Evolutionary conservation across 2,797 vertebrate species (phyloP), one percentile per base, ranked within the genome.

Genomic region (Centropyge bicolor): DNA sequence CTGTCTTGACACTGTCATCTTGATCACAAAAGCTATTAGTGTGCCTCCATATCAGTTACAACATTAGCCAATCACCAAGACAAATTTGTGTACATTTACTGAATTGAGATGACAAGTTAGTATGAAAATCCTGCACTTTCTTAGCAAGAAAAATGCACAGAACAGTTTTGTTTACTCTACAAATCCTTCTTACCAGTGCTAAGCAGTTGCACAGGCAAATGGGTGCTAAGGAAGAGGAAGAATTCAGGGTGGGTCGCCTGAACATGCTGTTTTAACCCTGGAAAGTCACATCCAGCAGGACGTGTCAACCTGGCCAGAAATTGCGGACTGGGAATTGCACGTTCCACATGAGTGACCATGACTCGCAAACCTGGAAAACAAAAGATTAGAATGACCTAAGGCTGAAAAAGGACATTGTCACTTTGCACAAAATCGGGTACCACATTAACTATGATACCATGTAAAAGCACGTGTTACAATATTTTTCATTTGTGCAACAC

Each of bases 201-300:
- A 40, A 97, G 88, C 24, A 89, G 79, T 7, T 54, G 63, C 17
- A 94, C 90, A 1, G 95, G 94, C 22, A 97, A 83, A 22, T 81
- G 49, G 2, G 96, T 96, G 86, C 94, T 96, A 62, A 98, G 90
- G 74, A 95, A 93, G 13, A 97, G 89, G 60, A 75, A 84, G 89
- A 96, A 96, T 10, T 93, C 81, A 8, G 92, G 89, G 41, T 94
- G 93, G 68, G 81, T 65, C 0, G 10, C 6, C n/a, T 81, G 76
- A 48, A 38, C 17, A 17, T 68, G 65, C 12, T 41, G 35, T 10
- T 68, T 81, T 10, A 72, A 63, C 54, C 77, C 83, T 56, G 82
- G 31, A 27, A 60, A 66, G 62, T 40, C 22, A 62, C 68, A 56
- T 51, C 70, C 65, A 57, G 49, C 38, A 57, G 83, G 69, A 11